Conservation (phyloP, 2,888 invertebrate genomes). For the Lochmaea crataegi region DNA sequence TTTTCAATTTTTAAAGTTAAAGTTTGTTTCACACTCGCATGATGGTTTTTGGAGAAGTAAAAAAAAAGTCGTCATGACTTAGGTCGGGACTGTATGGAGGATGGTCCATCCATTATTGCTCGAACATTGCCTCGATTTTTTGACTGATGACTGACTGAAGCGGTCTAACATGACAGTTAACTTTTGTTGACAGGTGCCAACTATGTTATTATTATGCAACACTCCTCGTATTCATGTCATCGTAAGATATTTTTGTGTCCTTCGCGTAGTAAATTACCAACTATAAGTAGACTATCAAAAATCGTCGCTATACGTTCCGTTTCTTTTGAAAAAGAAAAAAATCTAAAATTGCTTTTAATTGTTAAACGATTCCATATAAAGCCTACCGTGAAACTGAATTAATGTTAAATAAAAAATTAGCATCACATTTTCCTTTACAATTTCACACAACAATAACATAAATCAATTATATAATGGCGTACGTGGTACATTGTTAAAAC, state of each 20-base stretch:
- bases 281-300: not conserved
- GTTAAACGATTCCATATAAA: conserved; percentile 8
- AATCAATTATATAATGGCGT: conserved; percentile 34
- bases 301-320: not conserved
- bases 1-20: no score
- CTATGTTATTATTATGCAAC: no score
- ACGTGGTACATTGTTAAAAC: conserved; percentile 20
- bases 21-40: no score
- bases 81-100: no score
- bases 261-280: not conserved
- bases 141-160: no score
- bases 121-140: no score
- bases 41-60: no score
- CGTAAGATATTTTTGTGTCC: not conserved
- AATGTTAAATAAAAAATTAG: conserved; percentile 22
- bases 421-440: conserved; percentile 12
- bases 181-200: no score
- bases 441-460: conserved; percentile 28
- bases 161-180: conserved; percentile 4
- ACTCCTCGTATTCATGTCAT: not conserved
- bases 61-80: no score
- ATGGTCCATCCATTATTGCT: no score
- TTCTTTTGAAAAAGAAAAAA: not conserved
- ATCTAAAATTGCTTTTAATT: conserved; percentile 14
- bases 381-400: conserved; percentile 28